Evolutionary conservation across 2,888 invertebrate species (phyloP).

Genomic region (Cephus pulcher): DNA sequence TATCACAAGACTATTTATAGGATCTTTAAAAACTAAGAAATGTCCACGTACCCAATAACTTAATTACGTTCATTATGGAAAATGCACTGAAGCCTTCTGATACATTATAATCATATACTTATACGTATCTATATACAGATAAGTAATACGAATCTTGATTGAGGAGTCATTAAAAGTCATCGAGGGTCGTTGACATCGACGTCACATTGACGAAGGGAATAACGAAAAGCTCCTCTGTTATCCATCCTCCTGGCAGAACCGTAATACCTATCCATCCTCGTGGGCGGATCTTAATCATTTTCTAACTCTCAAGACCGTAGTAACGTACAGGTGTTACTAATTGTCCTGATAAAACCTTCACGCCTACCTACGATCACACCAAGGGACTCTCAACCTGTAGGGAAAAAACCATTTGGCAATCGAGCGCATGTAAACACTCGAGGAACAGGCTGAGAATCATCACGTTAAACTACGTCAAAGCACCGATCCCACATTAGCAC

Average conservation of each 20-base stretch:
- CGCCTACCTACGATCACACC: slow-evolving; percentile 15
- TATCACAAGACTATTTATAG: not conserved
- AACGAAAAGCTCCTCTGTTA: not conserved
- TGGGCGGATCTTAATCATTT: slow-evolving; percentile 36
- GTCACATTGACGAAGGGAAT: not conserved
- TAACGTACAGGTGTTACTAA: slow-evolving; percentile 38
- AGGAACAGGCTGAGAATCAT: not conserved
- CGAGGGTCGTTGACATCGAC: not conserved
- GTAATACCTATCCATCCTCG: slow-evolving; percentile 17
- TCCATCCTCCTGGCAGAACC: not conserved
- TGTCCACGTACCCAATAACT: not conserved
- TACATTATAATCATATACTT: too few relatives aligned
- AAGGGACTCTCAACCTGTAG: not conserved
- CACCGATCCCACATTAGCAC: not conserved
- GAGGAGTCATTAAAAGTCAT: not conserved
- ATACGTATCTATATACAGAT: not conserved
- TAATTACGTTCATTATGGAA: not conserved
- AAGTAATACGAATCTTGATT: not conserved
- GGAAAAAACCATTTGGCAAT: not conserved
- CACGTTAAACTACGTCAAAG: not conserved
- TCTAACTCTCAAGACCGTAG: slow-evolving; percentile 14
- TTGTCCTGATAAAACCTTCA: slow-evolving; percentile 39
- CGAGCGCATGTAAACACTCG: not conserved
- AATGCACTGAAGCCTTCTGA: not conserved
- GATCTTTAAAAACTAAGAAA: too few relatives aligned